phyloP scores from a whole-genome alignment of 2,888 invertebrate genomes.

The Dugesia japonica region DNA sequence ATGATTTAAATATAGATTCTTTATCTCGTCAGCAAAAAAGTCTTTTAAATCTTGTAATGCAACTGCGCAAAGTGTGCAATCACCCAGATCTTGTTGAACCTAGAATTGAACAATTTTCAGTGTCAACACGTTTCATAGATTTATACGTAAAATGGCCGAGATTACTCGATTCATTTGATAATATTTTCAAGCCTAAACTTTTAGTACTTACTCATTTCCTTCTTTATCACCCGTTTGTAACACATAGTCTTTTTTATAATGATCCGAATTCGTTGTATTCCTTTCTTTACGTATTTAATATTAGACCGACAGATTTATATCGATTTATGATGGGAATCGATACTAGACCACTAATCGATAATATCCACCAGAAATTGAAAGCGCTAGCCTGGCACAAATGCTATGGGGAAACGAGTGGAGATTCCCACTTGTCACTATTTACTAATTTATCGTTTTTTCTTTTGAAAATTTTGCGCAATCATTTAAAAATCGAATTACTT shows the following conservation, averaged over 20 bases:
- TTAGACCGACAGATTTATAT: neutral
- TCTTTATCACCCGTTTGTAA: neutral
- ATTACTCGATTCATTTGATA: constrained; percentile 59
- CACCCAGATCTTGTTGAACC: constrained; percentile 88
- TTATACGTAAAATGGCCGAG: constrained; percentile 52
- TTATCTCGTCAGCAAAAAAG: constrained; percentile 60
- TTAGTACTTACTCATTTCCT: constrained; percentile 7
- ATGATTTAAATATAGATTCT: constrained; percentile 44
- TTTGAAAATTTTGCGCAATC: neutral
- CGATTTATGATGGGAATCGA: neutral
- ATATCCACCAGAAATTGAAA: neutral
- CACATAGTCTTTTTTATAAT: neutral
- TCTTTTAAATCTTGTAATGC: constrained; percentile 92
- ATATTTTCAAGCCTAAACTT: constrained; percentile 29
- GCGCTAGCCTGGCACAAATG: neutral
- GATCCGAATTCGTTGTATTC: neutral
- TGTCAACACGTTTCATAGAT: neutral
- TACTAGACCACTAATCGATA: neutral
- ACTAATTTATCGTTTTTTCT: neutral
- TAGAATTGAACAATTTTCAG: constrained; percentile 56
- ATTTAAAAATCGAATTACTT: neutral
- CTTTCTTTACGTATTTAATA: neutral
- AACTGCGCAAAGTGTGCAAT: constrained; percentile 90
- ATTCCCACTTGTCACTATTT: neutral
- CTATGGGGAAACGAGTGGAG: neutral